phyloP scores from a whole-genome alignment of 2,888 invertebrate species.

The Bombylius discolor region DNA sequence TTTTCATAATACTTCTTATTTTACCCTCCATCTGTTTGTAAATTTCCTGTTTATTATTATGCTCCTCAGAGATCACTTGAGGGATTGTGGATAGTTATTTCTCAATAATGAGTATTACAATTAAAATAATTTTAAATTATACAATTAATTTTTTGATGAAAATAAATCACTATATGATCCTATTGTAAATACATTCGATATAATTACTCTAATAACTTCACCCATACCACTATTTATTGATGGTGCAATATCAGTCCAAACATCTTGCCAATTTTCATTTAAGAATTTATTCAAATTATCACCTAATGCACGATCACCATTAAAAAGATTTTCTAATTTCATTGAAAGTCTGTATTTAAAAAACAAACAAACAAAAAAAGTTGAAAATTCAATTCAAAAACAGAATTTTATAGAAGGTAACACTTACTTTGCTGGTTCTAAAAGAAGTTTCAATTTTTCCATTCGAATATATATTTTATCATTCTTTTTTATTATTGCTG shows the following conservation, averaged over 20 bases:
- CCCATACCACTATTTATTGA: slow-evolving; percentile 1
- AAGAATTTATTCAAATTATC: slow-evolving; percentile 35
- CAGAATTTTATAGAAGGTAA: background rate
- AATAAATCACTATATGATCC: slow-evolving; percentile 23
- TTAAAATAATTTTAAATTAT: no score
- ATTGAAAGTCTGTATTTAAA: slow-evolving; percentile 16
- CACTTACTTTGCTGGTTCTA: slow-evolving; percentile 10
- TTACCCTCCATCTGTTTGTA: no score
- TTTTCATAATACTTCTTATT: no score
- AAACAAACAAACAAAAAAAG: background rate
- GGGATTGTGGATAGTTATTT: no score
- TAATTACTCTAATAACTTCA: slow-evolving; percentile 21
- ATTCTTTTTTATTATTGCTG: slow-evolving; percentile 8
- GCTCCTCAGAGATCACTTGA: no score
- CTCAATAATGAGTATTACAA: no score
- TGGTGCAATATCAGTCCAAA: slow-evolving; percentile 19
- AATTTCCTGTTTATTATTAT: no score
- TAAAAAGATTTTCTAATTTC: slow-evolving; percentile 33
- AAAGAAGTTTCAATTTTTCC: slow-evolving; percentile 7
- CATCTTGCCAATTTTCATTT: slow-evolving; percentile 38
- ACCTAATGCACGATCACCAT: slow-evolving; percentile 35
- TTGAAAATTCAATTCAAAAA: background rate
- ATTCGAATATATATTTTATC: slow-evolving; percentile 13
- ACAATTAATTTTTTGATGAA: background rate
- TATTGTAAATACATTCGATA: slow-evolving; percentile 23